phyloP scores from a whole-genome alignment of 2,797 vertebrate species.

The Chloroceryle inda region DNA sequence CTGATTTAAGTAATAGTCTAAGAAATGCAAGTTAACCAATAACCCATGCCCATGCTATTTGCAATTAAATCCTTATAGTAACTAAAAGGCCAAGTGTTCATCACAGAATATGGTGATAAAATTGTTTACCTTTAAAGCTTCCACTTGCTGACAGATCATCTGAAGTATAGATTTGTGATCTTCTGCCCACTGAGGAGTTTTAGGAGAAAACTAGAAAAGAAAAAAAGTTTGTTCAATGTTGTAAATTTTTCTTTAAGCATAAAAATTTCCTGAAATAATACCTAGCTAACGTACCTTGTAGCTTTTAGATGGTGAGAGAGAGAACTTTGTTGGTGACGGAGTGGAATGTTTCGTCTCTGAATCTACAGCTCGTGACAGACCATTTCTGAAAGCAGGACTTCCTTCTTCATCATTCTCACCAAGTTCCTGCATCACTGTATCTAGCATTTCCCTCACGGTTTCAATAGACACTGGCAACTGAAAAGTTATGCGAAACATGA shows the following conservation, averaged over 20 bases:
- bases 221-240: not conserved
- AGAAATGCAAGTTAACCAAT: not conserved
- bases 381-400: constrained; percentile 84
- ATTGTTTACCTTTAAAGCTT: constrained; percentile 92
- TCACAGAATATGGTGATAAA: not conserved
- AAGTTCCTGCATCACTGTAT: constrained; percentile 92
- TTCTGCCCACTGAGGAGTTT: constrained; percentile 95
- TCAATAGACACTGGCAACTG: constrained; percentile 93
- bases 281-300: constrained; percentile 83
- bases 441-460: constrained; percentile 91
- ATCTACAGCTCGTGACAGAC: constrained; percentile 79
- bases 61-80: not conserved
- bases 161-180: constrained; percentile 94
- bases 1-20: not conserved
- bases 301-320: constrained; percentile 90
- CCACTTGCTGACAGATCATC: constrained; percentile 95
- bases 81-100: not conserved
- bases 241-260: not conserved
- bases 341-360: constrained; percentile 89
- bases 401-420: constrained; percentile 84
- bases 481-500: not conserved
- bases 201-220: constrained; percentile 89
- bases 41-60: not conserved
- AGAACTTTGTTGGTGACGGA: constrained; percentile 89
- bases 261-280: not conserved